These are phyloP conservation scores for Acrossocheilus wenchowensis DNA, from an alignment of 2,797 vertebrate genomes.

Conservation along the genomic window DNA sequence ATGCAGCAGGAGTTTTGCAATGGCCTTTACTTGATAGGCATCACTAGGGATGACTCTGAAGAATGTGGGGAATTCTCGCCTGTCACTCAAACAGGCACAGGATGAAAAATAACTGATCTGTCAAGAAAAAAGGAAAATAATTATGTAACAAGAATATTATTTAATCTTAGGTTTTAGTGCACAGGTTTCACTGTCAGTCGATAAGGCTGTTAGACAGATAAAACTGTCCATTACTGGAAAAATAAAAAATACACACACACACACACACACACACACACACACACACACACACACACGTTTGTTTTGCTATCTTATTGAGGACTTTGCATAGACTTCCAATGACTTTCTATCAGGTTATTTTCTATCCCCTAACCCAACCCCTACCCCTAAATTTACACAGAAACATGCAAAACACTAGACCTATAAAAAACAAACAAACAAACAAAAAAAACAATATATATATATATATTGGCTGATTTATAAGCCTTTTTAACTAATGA, in stretches of 20 bases:
- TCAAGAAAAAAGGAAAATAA: constrained; percentile 2
- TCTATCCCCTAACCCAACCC: too few relatives aligned
- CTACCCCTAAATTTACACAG: too few relatives aligned
- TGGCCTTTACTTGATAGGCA: constrained; percentile 80
- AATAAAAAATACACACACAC: background rate
- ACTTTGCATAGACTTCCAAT: too few relatives aligned
- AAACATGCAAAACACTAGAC: too few relatives aligned
- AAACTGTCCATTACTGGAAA: background rate
- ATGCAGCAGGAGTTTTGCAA: constrained; percentile 72
- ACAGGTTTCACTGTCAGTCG: background rate
- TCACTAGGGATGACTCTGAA: constrained; percentile 81
- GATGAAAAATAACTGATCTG: constrained; percentile 83
- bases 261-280: too few relatives aligned
- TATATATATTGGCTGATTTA: too few relatives aligned
- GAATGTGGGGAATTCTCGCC: constrained; percentile 75
- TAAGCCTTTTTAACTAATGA: too few relatives aligned
- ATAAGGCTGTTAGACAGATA: background rate
- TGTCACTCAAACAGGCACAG: constrained; percentile 77
- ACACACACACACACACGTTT: background rate
- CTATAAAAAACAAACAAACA: too few relatives aligned
- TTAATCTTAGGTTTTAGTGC: background rate
- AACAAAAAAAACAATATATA: too few relatives aligned
- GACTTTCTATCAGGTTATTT: too few relatives aligned
- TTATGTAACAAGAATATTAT: background rate
- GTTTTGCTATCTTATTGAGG: too few relatives aligned